Base-by-base conservation (phyloP, 1,140 invertebrate species). In the Drosophila prosaltans region DNA sequence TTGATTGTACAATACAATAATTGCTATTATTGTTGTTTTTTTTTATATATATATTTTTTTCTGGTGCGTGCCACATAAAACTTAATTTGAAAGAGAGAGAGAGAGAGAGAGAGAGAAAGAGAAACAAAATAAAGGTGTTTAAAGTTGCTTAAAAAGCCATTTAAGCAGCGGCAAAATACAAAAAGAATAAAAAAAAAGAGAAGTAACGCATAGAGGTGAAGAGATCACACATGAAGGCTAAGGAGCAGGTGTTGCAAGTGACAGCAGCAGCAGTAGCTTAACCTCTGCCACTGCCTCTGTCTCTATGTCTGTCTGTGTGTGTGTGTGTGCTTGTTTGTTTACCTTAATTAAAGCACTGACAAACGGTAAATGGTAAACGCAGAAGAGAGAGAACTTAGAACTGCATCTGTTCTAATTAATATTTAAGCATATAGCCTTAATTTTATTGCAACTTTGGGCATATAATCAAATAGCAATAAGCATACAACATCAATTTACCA, bases 261-360 rank as follows among this genome's bases (percentile, higher is more conserved):
- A 48, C 54, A 32, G n/a, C 24, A 55, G 21, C 61, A 40, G 39
- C 59, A 16, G 16, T 16, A 16, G 16, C 16, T 16, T 45, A 26
- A 57, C 59, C 7, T 36, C 26, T 24, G 39, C 21, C 43, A 45
- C 28, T 5, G 41, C 11, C 11, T 43, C 36, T 43, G 9, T 8
- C 45, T 5, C 40, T 40, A 21, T 24, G 24, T 55, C 39, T 6
- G n/a, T 36, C 32, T 21, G 1, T 57, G 21, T 43, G 40, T 45
- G 10, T 9, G 43, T n/a, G 43, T 74, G 40, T 54, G 65, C 78
- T 77, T 77, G 84, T 89, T 89, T 89, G 78, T 88, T 88, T 88
- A 88, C 84, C 80, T 84, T 88, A 88, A 88, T 88, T 88, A 88
- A 88, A 84, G 84, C 84, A 88, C 68, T 80, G 70, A 65, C 83